Evolutionary conservation across 2,113 vertebrate genomes (phyloP).

Genomic region (Pongo abelii): DNA sequence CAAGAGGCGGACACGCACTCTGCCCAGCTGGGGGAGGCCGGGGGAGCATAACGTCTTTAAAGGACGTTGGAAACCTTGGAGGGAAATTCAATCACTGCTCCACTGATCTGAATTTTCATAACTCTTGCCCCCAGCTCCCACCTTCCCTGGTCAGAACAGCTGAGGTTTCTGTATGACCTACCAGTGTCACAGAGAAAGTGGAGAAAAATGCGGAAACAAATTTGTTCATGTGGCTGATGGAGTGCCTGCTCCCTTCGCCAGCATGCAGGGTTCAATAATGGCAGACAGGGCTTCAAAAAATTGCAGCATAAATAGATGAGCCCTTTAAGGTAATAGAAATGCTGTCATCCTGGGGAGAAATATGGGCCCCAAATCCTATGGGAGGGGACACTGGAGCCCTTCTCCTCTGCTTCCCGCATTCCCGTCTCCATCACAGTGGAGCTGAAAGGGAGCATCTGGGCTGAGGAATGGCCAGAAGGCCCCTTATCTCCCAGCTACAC

Average conservation of each 20-base stretch:
- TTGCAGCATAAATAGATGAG: conserved; percentile 86
- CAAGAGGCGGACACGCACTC: accelerated
- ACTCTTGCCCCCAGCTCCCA: neutral
- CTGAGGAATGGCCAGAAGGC: conserved; percentile 61
- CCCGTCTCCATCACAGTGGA: neutral
- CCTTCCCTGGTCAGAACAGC: neutral
- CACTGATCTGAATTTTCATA: conserved; percentile 38
- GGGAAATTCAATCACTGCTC: conserved; percentile 33
- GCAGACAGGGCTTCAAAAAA: conserved; percentile 85
- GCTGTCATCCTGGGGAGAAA: conserved; percentile 83
- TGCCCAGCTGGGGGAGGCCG: neutral
- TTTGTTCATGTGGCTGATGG: conserved; percentile 84
- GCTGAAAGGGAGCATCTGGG: conserved; percentile 63
- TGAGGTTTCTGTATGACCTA: conserved; percentile 65
- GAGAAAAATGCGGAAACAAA: conserved; percentile 79
- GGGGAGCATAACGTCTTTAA: neutral
- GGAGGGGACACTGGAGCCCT: conserved; percentile 57
- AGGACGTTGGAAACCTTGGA: conserved; percentile 16
- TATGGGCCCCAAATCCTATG: conserved; percentile 57
- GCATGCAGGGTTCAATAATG: conserved; percentile 82
- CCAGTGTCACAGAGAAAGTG: conserved; percentile 35
- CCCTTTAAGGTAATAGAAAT: conserved; percentile 86
- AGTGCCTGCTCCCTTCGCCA: conserved; percentile 75
- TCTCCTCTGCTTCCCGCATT: conserved; percentile 14
- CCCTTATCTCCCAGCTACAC: conserved; percentile 53